Evolutionary conservation across 2,797 vertebrate genomes (phyloP).

Genomic region (Thamnophis elegans): DNA sequence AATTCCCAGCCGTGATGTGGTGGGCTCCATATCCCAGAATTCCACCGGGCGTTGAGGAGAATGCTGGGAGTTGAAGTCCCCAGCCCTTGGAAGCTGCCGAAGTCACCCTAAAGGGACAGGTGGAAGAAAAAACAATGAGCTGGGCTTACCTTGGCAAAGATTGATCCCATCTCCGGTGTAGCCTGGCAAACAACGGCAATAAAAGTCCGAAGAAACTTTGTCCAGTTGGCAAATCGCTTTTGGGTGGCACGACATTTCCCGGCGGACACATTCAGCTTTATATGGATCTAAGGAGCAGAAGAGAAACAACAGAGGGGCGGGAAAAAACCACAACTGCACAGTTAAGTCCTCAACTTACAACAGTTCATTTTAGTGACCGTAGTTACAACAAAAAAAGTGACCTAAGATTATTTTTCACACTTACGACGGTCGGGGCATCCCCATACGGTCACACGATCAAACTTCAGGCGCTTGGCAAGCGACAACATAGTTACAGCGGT

Average conservation of each 20-base stretch:
- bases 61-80: background rate
- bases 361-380: too few species aligned
- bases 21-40: background rate
- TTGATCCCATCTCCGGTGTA: conserved; percentile 25
- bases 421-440: too few species aligned
- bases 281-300: conserved; percentile 25
- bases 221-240: conserved; percentile 39
- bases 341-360: too few species aligned
- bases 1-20: background rate
- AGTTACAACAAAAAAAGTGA: too few species aligned
- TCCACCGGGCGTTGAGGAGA: background rate
- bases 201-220: conserved; percentile 22
- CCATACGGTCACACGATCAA: too few species aligned
- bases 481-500: too few species aligned
- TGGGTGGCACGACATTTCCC: conserved; percentile 24
- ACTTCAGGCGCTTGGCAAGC: too few species aligned
- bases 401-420: too few species aligned
- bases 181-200: conserved; percentile 42
- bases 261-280: conserved; percentile 10
- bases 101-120: background rate
- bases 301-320: background rate
- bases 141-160: conserved; percentile 27
- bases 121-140: background rate
- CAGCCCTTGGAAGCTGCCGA: background rate
- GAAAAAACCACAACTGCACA: too few species aligned